Evolutionary conservation across 2,113 vertebrate species (phyloP), one percentile per base, ranked within the genome.

Genomic region (Sylvia atricapilla): DNA sequence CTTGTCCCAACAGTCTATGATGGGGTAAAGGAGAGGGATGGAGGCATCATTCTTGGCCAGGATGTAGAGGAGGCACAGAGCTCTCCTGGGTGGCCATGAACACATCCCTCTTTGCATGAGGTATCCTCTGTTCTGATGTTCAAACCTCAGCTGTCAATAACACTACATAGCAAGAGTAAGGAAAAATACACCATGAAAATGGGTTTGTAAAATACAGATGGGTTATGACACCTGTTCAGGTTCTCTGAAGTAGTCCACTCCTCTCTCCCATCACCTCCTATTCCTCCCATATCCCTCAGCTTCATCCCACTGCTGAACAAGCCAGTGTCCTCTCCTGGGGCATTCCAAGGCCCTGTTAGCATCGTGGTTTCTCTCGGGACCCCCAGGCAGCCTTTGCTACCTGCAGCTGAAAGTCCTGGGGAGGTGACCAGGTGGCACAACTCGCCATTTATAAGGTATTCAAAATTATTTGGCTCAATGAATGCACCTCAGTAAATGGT

Each of bases 1-100:
- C n/a, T 82, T 1, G 0, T 60, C 30, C 68, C 1, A 0, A 11
- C 7, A 30, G 52, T 49, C n/a, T 66, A 0, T 0, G 0, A 17
- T 9, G 31, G 15, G 18, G 6, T 2, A 46, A 66, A 43, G 10
- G 23, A 46, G 11, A 62, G 35, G 37, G 43, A 63, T 6, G 22
- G 52, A 81, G 20, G 44, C 56, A 46, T 63, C 8, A 7, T 69
- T 41, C 4, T 22, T 4, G 12, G 27, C 16, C 1, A 7, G 50
- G n/a, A 33, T 7, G 12, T 1, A 7, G 46, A 68, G 22, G 20
- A 37, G 58, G 41, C 33, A 72, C 21, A 53, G 55, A 52, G 49
- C 46, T 69, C 31, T 73, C 63, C 72, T 22, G 62, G 11, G 7
- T 10, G 7, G 8, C 33, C 27, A 20, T n/a, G 58, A 49, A 44